Evolutionary conservation across 2,113 vertebrate genomes (phyloP), one percentile per base, ranked within the genome.

Genomic region (Acanthisitta chloris): DNA sequence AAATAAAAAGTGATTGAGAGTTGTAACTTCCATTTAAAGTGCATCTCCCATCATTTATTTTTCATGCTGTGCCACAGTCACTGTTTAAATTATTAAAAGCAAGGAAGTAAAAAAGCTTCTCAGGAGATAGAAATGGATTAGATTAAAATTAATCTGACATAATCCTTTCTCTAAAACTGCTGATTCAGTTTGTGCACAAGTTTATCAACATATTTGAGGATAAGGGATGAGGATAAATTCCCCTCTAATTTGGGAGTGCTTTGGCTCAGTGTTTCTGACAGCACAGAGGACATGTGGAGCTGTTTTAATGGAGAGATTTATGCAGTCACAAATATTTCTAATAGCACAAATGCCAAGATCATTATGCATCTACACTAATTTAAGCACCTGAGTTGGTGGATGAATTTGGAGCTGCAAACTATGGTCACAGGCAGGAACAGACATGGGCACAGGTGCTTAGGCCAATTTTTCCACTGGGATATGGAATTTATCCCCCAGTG

Each of bases 21-120:
- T 80, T 84, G 94, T 85, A 86, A 77, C 88, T 91, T 92, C 86
- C 71, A 81, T 83, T 89, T 85, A 40, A 95, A 96, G 86, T 96
- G 86, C 88, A 85, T 94, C 95, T 79, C 64, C 62, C 57, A 80
- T 95, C 90, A 96, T 97, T 93, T 94, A 96, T 97, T 90, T 96
- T 96, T 97, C 48, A 96, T 94, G 61, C 65, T 49, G 4, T 59
- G 81, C 69, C 72, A 94, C 80, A 86, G 91, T 78, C 81, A 42
- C 52, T 49, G 14, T 62, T 92, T 92, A 92, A 94, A 94, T 94
- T 94, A 96, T 92, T 95, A 64, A 95, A 81, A 77, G 87, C 59
- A 84, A 81, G 58, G 58, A 88, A 70, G 82, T 82, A 94, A 92
- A 93, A 93, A 82, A 77, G 26, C 91, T 95, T 55, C 70, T 96